These are phyloP conservation scores for Agriotes lineatus DNA, from an alignment of 2,888 invertebrate species.

Conservation along the genomic window DNA sequence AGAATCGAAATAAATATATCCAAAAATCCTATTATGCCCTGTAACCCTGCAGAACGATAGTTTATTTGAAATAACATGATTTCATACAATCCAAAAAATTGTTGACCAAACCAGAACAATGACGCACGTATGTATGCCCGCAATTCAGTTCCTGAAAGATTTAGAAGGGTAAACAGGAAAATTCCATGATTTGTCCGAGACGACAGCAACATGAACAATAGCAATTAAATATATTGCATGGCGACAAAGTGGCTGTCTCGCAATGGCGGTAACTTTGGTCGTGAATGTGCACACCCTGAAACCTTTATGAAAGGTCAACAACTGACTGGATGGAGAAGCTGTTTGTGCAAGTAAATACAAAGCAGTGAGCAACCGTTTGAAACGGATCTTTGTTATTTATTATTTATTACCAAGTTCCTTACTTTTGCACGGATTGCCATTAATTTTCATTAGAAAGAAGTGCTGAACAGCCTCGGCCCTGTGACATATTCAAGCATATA, in stretches of 20 bases:
- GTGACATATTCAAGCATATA: not conserved
- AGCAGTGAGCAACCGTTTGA: not conserved
- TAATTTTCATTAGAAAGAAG: conserved; percentile 8
- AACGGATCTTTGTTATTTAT: not conserved
- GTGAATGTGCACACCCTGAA: conserved; percentile 22
- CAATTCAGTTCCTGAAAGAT: not conserved
- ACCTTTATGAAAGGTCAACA: conserved; percentile 23
- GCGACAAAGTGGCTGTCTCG: conserved; percentile 8
- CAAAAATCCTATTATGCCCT: too few species aligned
- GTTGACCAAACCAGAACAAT: too few species aligned
- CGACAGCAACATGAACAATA: not conserved
- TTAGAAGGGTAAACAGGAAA: not conserved
- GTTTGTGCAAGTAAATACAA: too few species aligned
- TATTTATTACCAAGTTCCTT: conserved; percentile 2
- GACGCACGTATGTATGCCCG: too few species aligned
- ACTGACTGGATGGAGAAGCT: conserved; percentile 12
- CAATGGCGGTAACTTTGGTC: conserved; percentile 8
- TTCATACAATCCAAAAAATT: too few species aligned
- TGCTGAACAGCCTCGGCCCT: not conserved
- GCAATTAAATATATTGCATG: conserved; percentile 12
- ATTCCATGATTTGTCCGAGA: conserved; percentile 2
- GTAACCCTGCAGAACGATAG: too few species aligned
- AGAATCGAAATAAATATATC: too few species aligned
- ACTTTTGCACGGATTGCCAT: not conserved
- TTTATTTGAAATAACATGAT: too few species aligned